Evolutionary conservation across 2,888 invertebrate genomes (phyloP).

Genomic region (Athalia cordata): DNA sequence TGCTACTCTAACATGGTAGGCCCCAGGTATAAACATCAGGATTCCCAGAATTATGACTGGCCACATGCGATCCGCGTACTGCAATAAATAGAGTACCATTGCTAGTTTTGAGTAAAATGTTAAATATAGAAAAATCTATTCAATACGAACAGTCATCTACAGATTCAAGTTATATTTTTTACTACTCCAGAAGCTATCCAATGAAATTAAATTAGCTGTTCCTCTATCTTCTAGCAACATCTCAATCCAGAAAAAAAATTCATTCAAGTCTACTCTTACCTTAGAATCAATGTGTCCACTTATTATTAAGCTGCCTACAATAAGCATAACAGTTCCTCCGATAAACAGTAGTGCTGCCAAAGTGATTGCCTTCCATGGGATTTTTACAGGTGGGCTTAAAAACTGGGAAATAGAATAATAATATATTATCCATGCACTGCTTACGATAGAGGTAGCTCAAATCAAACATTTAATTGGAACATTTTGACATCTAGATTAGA

Average conservation of each 20-base stretch:
- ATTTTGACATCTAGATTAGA: background rate
- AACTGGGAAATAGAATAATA: slow-evolving; percentile 72
- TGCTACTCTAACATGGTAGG: slow-evolving; percentile 92
- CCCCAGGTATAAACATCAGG: slow-evolving; percentile 94
- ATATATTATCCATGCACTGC: background rate
- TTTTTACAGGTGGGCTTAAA: slow-evolving; percentile 79
- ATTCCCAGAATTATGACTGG: slow-evolving; percentile 90
- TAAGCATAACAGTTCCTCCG: slow-evolving; percentile 85
- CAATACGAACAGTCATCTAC: background rate
- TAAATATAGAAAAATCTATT: slow-evolving; percentile 14
- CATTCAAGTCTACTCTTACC: slow-evolving; percentile 67
- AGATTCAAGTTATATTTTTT: too few relatives aligned
- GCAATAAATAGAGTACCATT: slow-evolving; percentile 60
- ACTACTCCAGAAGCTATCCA: too few relatives aligned
- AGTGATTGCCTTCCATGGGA: slow-evolving; percentile 90
- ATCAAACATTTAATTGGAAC: too few relatives aligned
- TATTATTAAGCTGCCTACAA: slow-evolving; percentile 85
- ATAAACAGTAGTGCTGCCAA: slow-evolving; percentile 86
- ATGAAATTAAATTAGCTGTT: too few relatives aligned
- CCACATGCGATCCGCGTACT: slow-evolving; percentile 92
- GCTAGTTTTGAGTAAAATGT: background rate
- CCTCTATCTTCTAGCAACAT: too few relatives aligned
- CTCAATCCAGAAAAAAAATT: background rate
- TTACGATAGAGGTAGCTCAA: slow-evolving; percentile 7
- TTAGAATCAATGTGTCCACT: slow-evolving; percentile 88